These are phyloP conservation scores for Stegodyphus mimosarum DNA, from an alignment of 1,140 invertebrate genomes.

Conservation along the genomic window DNA sequence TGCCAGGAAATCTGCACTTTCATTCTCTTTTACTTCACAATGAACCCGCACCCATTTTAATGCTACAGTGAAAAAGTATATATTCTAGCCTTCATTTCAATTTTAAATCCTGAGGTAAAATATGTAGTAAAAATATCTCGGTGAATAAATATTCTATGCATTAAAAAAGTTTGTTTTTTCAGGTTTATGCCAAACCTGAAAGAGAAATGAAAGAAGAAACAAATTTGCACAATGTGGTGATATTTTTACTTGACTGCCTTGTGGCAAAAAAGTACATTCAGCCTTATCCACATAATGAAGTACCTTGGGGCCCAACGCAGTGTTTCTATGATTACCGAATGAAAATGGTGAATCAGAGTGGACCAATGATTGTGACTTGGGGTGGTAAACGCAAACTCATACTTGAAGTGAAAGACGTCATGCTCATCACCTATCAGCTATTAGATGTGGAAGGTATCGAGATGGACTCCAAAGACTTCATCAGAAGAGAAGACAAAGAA, in stretches of 20 bases:
- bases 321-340: conserved; percentile 66
- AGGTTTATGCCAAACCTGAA: conserved; percentile 66
- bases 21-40: too few relatives aligned
- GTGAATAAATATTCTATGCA: too few relatives aligned
- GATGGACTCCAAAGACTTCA: conserved; percentile 64
- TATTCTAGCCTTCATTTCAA: too few relatives aligned
- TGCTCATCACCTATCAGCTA: conserved; percentile 66
- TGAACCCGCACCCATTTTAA: too few relatives aligned
- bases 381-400: conserved; percentile 65
- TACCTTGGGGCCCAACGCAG: conserved; percentile 67
- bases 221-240: conserved; percentile 65
- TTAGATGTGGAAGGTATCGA: conserved; percentile 65
- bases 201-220: conserved; percentile 64
- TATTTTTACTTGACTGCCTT: conserved; percentile 65
- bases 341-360: conserved; percentile 65
- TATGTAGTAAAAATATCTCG: too few relatives aligned
- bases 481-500: conserved; percentile 65
- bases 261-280: conserved; percentile 65
- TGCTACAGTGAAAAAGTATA: too few relatives aligned
- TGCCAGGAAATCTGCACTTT: too few relatives aligned
- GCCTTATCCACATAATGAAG: conserved; percentile 66
- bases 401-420: conserved; percentile 64
- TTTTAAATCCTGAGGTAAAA: too few relatives aligned
- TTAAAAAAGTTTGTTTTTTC: background rate
- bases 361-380: conserved; percentile 66